Conservation (phyloP, 2,113 vertebrate genomes). For the Tachycineta bicolor region DNA sequence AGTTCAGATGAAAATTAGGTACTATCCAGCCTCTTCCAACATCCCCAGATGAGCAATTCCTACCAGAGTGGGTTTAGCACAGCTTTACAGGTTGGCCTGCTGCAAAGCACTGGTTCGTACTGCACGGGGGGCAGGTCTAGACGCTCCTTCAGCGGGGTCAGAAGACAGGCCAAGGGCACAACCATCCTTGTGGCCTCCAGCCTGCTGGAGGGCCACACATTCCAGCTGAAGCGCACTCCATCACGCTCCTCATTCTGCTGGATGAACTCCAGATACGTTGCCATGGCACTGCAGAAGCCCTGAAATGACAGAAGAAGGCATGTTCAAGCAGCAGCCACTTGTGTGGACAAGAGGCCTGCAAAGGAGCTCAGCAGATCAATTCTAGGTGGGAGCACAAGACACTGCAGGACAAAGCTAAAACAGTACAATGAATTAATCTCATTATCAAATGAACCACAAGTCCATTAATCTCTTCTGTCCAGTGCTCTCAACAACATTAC, state of each 20-base stretch:
- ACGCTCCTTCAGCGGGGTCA: constrained; percentile 92
- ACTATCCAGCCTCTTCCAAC: not conserved
- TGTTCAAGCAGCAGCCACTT: rapidly evolving
- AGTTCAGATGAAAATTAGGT: not conserved
- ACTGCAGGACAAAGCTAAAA: not conserved
- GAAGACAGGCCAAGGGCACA: constrained; percentile 92
- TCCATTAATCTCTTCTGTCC: not conserved
- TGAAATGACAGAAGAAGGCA: not conserved
- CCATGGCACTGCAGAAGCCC: constrained; percentile 76
- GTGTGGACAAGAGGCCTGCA: not conserved
- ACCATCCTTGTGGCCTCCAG: constrained; percentile 94
- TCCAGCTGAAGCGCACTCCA: constrained; percentile 97
- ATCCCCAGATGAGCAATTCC: not conserved
- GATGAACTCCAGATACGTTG: constrained; percentile 95
- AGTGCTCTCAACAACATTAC: not conserved
- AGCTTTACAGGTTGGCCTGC: constrained; percentile 91
- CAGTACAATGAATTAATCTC: not conserved
- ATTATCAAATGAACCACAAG: not conserved
- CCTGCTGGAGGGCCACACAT: constrained; percentile 95
- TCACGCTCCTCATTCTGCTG: constrained; percentile 97
- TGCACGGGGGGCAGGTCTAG: constrained; percentile 91
- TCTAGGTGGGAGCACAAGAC: not conserved
- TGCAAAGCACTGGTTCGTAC: constrained; percentile 94
- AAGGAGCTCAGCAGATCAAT: not conserved
- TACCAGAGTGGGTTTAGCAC: constrained; percentile 97